phyloP scores from a whole-genome alignment of 1,140 invertebrate genomes.

The Lucilia cuprina region DNA sequence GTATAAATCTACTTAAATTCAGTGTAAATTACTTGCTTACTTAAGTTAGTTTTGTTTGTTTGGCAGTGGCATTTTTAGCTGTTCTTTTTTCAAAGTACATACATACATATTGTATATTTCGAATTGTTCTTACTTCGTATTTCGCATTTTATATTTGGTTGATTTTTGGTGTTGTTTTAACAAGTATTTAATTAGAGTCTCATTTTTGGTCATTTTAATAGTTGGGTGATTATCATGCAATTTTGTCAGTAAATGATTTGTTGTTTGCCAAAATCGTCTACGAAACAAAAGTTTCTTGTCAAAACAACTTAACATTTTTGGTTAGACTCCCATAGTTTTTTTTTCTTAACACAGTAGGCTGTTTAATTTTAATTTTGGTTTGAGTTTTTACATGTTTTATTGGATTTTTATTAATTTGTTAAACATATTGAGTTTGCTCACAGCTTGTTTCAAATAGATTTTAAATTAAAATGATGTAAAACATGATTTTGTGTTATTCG shows the following conservation, averaged over 20 bases:
- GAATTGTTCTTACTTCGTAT: background rate
- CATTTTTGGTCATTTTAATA: constrained; percentile 31
- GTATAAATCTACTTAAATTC: constrained; percentile 30
- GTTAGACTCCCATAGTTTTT: background rate
- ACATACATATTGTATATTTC: background rate
- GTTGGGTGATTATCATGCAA: constrained; percentile 24
- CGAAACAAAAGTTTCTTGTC: background rate
- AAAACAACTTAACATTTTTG: constrained; percentile 23
- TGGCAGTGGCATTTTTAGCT: background rate
- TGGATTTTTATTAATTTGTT: constrained; percentile 35
- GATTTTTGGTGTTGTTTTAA: constrained; percentile 31
- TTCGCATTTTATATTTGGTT: background rate
- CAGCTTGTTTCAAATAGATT: no score
- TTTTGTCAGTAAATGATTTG: constrained; percentile 34
- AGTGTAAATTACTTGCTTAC: constrained; percentile 35
- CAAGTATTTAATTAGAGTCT: constrained; percentile 33
- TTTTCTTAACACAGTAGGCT: background rate
- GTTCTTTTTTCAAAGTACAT: background rate
- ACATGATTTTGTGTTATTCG: background rate
- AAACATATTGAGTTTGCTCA: background rate
- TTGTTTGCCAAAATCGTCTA: constrained; percentile 17
- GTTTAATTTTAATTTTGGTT: background rate
- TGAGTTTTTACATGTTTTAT: constrained; percentile 4
- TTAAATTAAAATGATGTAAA: background rate
- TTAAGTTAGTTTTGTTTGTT: background rate